Base-by-base conservation (phyloP, 2,888 invertebrate species). In the Erpobdella octoculata region DNA sequence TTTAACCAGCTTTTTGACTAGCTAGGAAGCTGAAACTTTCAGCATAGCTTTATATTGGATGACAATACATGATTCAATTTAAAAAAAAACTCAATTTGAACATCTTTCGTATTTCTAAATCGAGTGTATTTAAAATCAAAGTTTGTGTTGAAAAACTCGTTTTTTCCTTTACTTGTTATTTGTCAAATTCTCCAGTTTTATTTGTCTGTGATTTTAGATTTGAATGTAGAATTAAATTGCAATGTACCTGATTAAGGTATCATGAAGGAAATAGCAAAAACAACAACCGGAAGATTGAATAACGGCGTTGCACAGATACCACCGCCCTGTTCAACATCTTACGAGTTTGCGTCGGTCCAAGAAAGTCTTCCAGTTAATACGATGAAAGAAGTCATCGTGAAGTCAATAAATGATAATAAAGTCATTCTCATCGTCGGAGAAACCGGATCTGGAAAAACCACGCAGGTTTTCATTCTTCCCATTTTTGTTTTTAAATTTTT, bases 381-480 rank as follows among this genome's bases (percentile, higher is more conserved):
- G 53, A 86, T 88, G 76, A 85, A 87, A 65, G 86, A 88, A 5
- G 86, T 88, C 35, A 88, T 93, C 67, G 81, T 91, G 8, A 86
- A 88, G 73, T 86, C 87, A 2, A 87, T 91, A 65, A 83, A 86
- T 67, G 84, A 86, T 25, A 88, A 90, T 79, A 88, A 89, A 85
- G 88, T 89, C 71, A 87, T 93, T 31, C 78, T 85, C 38, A 77
- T 85, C 46, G 79, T 81, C 46, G 86, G 86, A 0, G 91, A 92
- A 77, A 94, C 95, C 0, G 95, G 94, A 0, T 91, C 91, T 71
- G 95, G 95, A 0, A 95, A 95, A 86, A 93, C 94, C 0, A 95
- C 95, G 0, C 90, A 94, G 87, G 87, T 97, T 67, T n/a, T n/a
- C n/a, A n/a, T n/a, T n/a, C n/a, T n/a, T n/a, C n/a, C n/a, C n/a